These are phyloP conservation scores for Rhadina sibilatrix DNA, from an alignment of 2,113 vertebrate species.

Conservation along the genomic window DNA sequence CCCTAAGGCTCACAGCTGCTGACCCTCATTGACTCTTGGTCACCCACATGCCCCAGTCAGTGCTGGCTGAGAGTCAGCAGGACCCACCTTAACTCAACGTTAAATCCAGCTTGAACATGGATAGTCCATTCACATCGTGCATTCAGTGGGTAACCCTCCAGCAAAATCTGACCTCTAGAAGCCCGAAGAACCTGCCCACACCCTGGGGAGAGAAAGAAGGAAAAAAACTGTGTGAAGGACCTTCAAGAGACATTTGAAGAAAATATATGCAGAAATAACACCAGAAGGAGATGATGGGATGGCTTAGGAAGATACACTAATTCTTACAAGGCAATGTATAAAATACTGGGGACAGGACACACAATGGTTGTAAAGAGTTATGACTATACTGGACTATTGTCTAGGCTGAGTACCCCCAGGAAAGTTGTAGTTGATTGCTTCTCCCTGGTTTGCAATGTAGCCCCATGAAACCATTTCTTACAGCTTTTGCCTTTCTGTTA, in stretches of 20 bases:
- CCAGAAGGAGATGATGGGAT: neutral
- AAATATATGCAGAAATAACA: neutral
- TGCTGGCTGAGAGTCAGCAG: neutral
- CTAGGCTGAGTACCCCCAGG: neutral
- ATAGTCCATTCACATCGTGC: conserved; percentile 94
- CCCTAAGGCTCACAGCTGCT: neutral
- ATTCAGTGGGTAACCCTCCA: conserved; percentile 95
- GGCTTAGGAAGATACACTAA: neutral
- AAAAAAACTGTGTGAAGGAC: neutral
- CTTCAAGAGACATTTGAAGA: neutral
- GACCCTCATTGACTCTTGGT: neutral
- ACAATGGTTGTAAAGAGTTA: neutral
- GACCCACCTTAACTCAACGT: conserved; percentile 88
- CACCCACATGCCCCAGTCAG: neutral
- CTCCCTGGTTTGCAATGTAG: neutral
- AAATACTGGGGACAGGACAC: neutral
- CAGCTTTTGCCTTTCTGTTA: neutral
- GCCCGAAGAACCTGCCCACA: conserved; percentile 89
- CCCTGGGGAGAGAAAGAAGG: conserved; percentile 69
- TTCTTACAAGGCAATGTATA: neutral
- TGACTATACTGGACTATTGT: neutral
- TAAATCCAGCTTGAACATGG: conserved; percentile 84
- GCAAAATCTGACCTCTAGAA: conserved; percentile 87
- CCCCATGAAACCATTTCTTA: neutral
- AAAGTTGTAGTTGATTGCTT: neutral